Evolutionary conservation across 1,140 invertebrate genomes (phyloP).

Genomic region (Danaus plexippus): DNA sequence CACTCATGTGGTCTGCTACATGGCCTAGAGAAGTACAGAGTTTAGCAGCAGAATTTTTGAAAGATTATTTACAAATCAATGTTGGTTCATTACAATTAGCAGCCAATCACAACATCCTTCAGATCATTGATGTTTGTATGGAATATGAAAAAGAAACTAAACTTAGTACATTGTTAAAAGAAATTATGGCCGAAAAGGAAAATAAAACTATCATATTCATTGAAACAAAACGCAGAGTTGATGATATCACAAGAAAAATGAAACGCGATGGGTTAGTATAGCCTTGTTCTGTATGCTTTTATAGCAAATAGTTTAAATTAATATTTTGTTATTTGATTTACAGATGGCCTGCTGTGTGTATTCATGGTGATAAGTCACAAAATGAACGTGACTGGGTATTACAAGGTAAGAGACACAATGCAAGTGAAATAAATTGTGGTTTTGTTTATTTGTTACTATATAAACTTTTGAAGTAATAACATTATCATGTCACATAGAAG

Average conservation of each 20-base stretch:
- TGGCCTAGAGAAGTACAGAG: constrained; percentile 94
- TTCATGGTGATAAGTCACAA: constrained; percentile 94
- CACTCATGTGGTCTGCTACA: constrained; percentile 93
- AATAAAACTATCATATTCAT: constrained; percentile 94
- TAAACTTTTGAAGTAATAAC: constrained; percentile 10
- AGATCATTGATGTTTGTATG: constrained; percentile 91
- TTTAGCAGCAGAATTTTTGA: constrained; percentile 90
- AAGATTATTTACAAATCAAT: constrained; percentile 90
- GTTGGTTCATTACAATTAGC: constrained; percentile 88
- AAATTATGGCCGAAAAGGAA: constrained; percentile 88
- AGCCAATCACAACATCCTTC: constrained; percentile 94
- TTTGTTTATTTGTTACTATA: constrained; percentile 27
- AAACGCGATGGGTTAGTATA: constrained; percentile 80
- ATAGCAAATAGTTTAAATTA: constrained; percentile 1
- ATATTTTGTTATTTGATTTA: constrained; percentile 33
- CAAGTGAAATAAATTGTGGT: constrained; percentile 1
- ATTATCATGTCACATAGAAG: constrained; percentile 18
- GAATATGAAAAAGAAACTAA: constrained; percentile 86
- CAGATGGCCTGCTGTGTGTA: constrained; percentile 83
- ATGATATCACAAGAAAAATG: constrained; percentile 90
- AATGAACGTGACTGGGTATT: constrained; percentile 86
- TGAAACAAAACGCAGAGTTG: constrained; percentile 92
- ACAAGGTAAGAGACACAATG: constrained; percentile 76
- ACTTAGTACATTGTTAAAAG: constrained; percentile 83
- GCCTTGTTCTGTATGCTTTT: too few species aligned